Evolutionary conservation across 2,888 invertebrate genomes (phyloP).

Genomic region (Hyalella azteca): DNA sequence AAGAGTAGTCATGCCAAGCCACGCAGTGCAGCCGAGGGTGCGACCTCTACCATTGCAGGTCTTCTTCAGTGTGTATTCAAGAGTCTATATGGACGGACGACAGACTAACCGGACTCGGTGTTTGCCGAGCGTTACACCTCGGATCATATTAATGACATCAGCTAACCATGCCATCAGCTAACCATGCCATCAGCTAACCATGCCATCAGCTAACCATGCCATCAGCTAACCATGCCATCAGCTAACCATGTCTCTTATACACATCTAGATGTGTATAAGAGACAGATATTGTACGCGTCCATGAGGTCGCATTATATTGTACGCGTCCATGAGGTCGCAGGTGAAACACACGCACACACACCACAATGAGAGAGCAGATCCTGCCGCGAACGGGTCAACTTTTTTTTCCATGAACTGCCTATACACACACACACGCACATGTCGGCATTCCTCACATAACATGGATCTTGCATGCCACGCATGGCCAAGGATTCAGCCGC

Average conservation of each 20-base stretch:
- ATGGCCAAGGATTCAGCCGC: too few species aligned
- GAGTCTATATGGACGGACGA: not conserved
- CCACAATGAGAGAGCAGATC: not conserved
- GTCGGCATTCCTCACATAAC: conserved; percentile 9
- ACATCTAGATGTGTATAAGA: too few species aligned
- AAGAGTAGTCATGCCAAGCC: not conserved
- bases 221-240: too few species aligned
- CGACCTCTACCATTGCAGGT: conserved; percentile 19
- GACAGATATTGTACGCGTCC: too few species aligned
- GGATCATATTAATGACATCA: not conserved
- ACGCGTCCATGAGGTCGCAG: too few species aligned
- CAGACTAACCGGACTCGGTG: not conserved
- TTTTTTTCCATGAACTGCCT: too few species aligned
- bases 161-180: too few species aligned
- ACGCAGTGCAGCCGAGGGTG: not conserved
- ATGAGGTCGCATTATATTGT: too few species aligned
- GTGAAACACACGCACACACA: not conserved
- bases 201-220: too few species aligned
- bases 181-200: too few species aligned
- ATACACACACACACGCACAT: not conserved
- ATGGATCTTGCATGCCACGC: not conserved
- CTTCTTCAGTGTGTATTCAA: conserved; percentile 16
- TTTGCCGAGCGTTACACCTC: not conserved
- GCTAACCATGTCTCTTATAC: too few species aligned
- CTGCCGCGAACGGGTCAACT: not conserved